Evolutionary conservation across 2,797 vertebrate species (phyloP), one percentile per base, ranked within the genome.

Genomic region (Pogonophryne albipinna): DNA sequence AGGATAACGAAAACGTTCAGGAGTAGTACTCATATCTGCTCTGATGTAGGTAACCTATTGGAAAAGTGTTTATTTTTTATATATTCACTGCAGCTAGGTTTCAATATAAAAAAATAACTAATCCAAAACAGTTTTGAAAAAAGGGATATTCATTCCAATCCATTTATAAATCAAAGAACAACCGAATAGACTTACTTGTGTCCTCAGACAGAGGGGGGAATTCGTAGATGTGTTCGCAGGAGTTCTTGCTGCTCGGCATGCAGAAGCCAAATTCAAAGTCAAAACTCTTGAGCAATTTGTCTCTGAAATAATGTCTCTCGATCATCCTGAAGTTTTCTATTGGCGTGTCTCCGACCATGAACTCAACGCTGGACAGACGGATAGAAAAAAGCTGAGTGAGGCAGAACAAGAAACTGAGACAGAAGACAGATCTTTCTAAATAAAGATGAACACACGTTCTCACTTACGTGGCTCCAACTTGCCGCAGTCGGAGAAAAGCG

Each of bases 181-280:
- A 3, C 34, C 8, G 6, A 38, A 23, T 7, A 34, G 11, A 93
- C 98, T 96, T 85, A 99, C 98, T 98, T 87, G 96, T 95, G 74
- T 99, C 97, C 88, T 99, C 98, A 0, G 98, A 98, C 89, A 99
- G 95, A 16, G 97, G 96, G 0, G 98, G 98, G 71, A 99, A 99
- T 73, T 99, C 98, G 0, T 99, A 99, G 95, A 99, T 99, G 94
- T 99, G 98, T 84, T 99, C 98, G 56, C 98, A 99, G 38, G 97
- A 98, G 83, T 99, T 99, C 94, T 98, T 99, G 95, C 97, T 99
- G 96, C 96, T 98, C 65, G 98, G 98, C 91, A 99, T 99, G 92
- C 98, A 99, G 94, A 99, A 99, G 53, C 98, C 97, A 47, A 99
- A 99, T 85, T 99, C 97, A 90, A 99, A 99, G 92, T 99, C 98